These are phyloP conservation scores for Diogma glabrata DNA, from an alignment of 2,888 invertebrate species.

Conservation along the genomic window DNA sequence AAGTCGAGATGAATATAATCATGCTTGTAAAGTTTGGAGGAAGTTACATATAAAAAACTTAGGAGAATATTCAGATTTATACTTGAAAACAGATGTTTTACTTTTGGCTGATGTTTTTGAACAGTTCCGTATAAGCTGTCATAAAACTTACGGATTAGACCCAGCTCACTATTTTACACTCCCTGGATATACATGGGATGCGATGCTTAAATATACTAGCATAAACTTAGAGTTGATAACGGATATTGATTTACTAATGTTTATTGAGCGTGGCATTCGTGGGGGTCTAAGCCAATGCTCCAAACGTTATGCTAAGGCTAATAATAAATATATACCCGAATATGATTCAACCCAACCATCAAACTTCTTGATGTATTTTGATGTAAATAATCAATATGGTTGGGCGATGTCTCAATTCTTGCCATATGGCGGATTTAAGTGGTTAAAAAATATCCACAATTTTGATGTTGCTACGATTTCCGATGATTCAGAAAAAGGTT, in stretches of 20 bases:
- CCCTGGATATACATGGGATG: conserved; percentile 19
- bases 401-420: too few relatives aligned
- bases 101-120: conserved; percentile 17
- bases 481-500: too few relatives aligned
- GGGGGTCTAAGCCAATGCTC: too few relatives aligned
- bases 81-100: conserved; percentile 23
- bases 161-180: conserved; percentile 24
- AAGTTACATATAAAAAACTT: conserved; percentile 14
- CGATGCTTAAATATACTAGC: not conserved
- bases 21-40: not conserved
- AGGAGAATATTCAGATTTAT: not conserved
- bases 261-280: too few relatives aligned
- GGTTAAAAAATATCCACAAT: too few relatives aligned
- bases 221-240: not conserved
- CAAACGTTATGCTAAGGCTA: too few relatives aligned
- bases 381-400: too few relatives aligned
- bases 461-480: too few relatives aligned
- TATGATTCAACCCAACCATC: too few relatives aligned
- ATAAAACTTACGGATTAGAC: conserved; percentile 21
- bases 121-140: conserved; percentile 19
- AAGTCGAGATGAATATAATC: not conserved
- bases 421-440: too few relatives aligned
- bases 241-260: not conserved
- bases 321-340: too few relatives aligned
- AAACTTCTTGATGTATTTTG: too few relatives aligned